Evolutionary conservation across 2,888 invertebrate genomes (phyloP), one percentile per base, ranked within the genome.

Genomic region (Luperina testacea): DNA sequence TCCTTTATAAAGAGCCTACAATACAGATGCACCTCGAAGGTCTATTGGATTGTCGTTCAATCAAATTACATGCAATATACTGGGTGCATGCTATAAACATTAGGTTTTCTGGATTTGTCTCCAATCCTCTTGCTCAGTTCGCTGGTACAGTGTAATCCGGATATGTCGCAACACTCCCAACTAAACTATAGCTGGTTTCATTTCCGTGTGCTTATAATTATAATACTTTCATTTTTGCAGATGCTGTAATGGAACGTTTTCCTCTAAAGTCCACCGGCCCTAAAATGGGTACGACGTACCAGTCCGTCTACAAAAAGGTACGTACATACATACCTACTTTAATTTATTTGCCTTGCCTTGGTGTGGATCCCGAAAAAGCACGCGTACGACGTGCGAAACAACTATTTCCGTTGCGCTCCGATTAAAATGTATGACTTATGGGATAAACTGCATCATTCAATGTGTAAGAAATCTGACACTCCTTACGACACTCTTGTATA

Each of bases 221-320:
- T 15, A 51, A 27, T 17, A n/a, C 7, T 15, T 77, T 20, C n/a
- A 75, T 83, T 79, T 77, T 90, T 90, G 69, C 89, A 94, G 93
- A 67, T 75, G 84, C 77, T 79, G 87, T 78, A 64, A 96, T 97
- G 96, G 96, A 96, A 91, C 94, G 96, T n/a, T 96, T 95, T 88
- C 96, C 96, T 51, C 90, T 97, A 63, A 96, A 96, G 90, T 94
- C 95, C 61, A 94, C 96, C 53, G 90, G 89, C 81, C 89, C 94
- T 68, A 96, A 95, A 89, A 93, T 95, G 93, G 92, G 93, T 70
- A 90, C 95, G 61, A 96, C 96, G n/a, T 96, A 96, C 85, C 96
- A 96, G 89, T 96, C 96, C 2, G 96, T 96, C 72, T 95, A 93
- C 80, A 96, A 96, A 90, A 96, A 96, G 95, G 96, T 96, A 91